Evolutionary conservation across 2,797 vertebrate species (phyloP).

Genomic region (Alcedo quadribrachys): DNA sequence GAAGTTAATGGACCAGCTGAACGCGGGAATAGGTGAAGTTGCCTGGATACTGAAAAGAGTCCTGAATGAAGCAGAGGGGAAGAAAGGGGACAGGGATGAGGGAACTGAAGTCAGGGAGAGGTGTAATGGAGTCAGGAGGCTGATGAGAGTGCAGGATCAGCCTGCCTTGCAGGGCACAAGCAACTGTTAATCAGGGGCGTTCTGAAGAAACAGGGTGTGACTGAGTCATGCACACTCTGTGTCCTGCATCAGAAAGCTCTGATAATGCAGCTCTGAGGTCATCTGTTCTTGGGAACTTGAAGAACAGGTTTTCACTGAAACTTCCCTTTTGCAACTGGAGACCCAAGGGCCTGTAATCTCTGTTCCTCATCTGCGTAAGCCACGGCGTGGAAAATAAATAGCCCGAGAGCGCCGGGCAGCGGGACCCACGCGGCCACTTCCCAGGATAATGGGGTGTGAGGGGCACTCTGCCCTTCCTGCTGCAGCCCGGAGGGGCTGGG

Average conservation of each 20-base stretch:
- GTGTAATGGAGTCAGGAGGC: not conserved
- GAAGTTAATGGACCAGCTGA: not conserved
- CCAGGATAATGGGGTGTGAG: not conserved
- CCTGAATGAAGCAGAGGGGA: not conserved
- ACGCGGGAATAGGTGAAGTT: not conserved
- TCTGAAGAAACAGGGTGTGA: not conserved
- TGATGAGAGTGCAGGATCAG: not conserved
- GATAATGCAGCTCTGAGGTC: not conserved
- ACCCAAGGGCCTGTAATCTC: not conserved
- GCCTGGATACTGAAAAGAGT: not conserved
- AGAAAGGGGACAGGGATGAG: not conserved
- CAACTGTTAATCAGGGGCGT: not conserved
- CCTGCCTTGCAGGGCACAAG: not conserved
- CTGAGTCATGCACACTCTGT: fast-evolving
- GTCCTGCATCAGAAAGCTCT: not conserved
- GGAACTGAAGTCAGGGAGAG: not conserved
- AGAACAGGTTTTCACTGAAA: conserved; percentile 50
- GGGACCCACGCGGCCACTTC: fast-evolving
- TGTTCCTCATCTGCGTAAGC: not conserved
- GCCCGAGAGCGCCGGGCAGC: fast-evolving
- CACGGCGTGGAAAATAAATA: not conserved
- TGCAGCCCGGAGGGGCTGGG: fast-evolving
- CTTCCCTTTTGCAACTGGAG: conserved; percentile 16
- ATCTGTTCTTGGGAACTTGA: not conserved
- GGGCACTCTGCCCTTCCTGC: not conserved